phyloP scores from a whole-genome alignment of 2,113 vertebrate species.

The Zosterops lateralis region DNA sequence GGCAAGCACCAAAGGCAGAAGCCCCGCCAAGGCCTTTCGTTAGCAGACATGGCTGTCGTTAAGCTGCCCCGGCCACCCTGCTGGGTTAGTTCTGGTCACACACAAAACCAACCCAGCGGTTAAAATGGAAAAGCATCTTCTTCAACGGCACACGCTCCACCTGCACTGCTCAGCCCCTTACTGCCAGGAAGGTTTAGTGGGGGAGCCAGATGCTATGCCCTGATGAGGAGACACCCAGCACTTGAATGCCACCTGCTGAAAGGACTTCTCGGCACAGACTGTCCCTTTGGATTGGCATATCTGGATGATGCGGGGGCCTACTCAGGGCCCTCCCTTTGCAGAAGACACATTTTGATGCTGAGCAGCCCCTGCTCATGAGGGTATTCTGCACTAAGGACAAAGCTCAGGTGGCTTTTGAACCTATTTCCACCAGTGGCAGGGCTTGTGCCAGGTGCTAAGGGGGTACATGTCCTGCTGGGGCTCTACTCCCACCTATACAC shows the following conservation, averaged over 20 bases:
- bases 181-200: neutral
- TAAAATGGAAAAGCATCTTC: conserved; percentile 37
- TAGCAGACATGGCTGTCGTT: neutral
- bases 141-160: neutral
- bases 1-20: neutral
- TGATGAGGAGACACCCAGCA: neutral
- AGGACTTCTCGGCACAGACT: fast-evolving
- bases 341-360: neutral
- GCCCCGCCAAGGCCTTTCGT: neutral
- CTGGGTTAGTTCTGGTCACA: conserved; percentile 68
- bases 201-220: neutral
- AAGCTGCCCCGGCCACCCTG: neutral
- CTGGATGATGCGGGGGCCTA: neutral
- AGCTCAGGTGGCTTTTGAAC: neutral
- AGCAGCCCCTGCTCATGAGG: neutral
- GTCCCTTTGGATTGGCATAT: neutral
- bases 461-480: neutral
- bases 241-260: neutral
- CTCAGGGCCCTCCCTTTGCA: neutral
- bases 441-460: neutral
- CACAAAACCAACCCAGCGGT: conserved; percentile 60
- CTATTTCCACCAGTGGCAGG: neutral
- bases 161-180: neutral
- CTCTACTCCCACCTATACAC: neutral
- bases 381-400: neutral